Conservation (phyloP, 2,888 invertebrate species). For the Geophilus truncorum region DNA sequence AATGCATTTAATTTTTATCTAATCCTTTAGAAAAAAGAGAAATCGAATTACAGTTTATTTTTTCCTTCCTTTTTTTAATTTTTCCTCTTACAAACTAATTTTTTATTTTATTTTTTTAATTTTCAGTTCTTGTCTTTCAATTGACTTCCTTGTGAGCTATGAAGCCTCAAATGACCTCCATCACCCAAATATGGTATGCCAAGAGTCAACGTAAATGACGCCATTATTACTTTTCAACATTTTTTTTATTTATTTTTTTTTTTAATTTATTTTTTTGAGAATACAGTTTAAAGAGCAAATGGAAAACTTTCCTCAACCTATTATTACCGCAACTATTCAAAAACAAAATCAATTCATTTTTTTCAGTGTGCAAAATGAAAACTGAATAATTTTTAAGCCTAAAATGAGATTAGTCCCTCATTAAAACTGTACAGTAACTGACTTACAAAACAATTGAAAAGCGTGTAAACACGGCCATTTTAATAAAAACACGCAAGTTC, state of each 20-base stretch:
- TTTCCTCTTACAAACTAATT: neutral
- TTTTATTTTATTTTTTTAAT: neutral
- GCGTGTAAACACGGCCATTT: neutral
- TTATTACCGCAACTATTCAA: too few species aligned
- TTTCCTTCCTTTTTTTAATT: too few species aligned
- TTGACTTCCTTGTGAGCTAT: conserved; percentile 24
- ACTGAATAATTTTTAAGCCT: neutral
- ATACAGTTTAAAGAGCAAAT: too few species aligned
- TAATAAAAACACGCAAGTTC: neutral
- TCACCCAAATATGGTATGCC: conserved; percentile 13
- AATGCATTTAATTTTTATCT: neutral
- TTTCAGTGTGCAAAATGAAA: too few species aligned
- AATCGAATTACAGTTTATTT: conserved; percentile 8
- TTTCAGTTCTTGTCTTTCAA: neutral
- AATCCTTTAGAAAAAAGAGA: neutral
- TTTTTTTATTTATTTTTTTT: neutral
- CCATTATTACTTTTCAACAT: conserved; percentile 2
- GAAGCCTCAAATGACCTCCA: conserved; percentile 12
- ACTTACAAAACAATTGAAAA: neutral
- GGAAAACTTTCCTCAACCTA: too few species aligned
- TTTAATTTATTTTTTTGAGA: too few species aligned
- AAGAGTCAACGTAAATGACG: conserved; percentile 8
- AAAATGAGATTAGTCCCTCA: neutral
- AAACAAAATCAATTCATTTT: too few species aligned
- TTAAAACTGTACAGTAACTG: neutral